phyloP scores from a whole-genome alignment of 2,113 vertebrate species.

The Apaloderma vittatum region DNA sequence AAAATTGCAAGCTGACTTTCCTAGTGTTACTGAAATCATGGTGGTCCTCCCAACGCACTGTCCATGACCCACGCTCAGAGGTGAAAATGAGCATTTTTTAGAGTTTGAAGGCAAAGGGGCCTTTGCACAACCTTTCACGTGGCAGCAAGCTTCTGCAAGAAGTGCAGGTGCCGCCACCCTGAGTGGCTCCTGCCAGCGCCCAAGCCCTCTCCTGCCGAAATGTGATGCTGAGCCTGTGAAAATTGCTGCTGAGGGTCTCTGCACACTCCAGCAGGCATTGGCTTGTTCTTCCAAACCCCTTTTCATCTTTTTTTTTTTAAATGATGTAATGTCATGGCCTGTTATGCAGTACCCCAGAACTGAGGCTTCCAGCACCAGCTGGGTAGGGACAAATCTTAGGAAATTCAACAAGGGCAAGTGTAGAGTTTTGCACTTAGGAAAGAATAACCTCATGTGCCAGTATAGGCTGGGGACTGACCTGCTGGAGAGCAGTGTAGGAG shows the following conservation, averaged over 20 bases:
- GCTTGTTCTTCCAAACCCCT: not conserved
- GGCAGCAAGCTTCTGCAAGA: not conserved
- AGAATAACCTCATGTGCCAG: too few species aligned
- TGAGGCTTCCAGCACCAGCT: not conserved
- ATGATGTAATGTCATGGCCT: accelerated
- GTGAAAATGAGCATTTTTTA: not conserved
- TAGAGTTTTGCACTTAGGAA: too few species aligned
- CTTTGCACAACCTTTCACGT: not conserved
- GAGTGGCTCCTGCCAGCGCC: accelerated
- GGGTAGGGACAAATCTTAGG: too few species aligned
- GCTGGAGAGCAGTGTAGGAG: too few species aligned
- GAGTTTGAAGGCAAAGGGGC: not conserved
- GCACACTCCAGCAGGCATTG: not conserved
- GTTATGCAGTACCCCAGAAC: accelerated
- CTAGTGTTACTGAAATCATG: not conserved
- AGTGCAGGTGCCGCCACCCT: not conserved
- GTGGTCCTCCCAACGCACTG: not conserved
- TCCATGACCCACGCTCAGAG: not conserved
- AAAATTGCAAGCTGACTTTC: not conserved
- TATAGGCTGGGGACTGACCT: too few species aligned
- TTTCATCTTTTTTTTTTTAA: not conserved
- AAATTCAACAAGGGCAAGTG: too few species aligned
- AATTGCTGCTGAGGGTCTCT: not conserved
- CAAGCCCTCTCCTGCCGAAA: not conserved
- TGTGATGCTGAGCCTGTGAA: not conserved